Evolutionary conservation across 2,113 vertebrate species (phyloP).

Genomic region (Chaetodon trifascialis): DNA sequence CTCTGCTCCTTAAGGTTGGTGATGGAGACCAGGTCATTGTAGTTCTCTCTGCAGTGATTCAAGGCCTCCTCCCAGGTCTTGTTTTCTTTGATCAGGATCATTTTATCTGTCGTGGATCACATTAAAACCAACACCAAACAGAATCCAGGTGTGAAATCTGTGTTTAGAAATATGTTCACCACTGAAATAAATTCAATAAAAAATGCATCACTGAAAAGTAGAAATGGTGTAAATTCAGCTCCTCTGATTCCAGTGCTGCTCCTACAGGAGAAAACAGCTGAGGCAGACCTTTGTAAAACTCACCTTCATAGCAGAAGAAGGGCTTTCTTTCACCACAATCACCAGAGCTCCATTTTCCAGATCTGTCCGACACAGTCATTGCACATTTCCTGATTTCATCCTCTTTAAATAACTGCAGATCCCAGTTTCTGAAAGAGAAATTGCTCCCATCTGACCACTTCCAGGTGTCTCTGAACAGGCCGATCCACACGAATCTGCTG

Average conservation of each 20-base stretch:
- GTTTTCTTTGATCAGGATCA: constrained; percentile 1
- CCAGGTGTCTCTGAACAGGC: constrained; percentile 39
- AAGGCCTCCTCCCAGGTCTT: constrained; percentile 45
- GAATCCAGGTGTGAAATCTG: too few species aligned
- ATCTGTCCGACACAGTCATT: accelerated
- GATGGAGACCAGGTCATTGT: constrained; percentile 52
- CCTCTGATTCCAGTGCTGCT: too few species aligned
- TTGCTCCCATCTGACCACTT: background rate
- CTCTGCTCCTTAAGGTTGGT: background rate
- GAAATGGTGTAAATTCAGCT: background rate
- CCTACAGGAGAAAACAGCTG: background rate
- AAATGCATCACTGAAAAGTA: background rate
- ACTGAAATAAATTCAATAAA: too few species aligned
- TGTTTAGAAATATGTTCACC: too few species aligned
- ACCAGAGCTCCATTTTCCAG: background rate
- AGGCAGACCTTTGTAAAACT: background rate
- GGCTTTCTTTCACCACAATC: accelerated
- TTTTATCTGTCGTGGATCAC: constrained; percentile 5
- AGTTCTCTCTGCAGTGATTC: constrained; percentile 28
- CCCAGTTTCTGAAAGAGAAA: constrained; percentile 29
- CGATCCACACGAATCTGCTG: background rate
- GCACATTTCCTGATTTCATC: background rate
- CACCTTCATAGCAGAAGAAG: constrained; percentile 50
- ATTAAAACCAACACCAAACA: background rate
- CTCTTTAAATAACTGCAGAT: accelerated